A percentile compares a stretch with the other conserved stretches of the same genome.
phyloP scores from a whole-genome alignment of 2,888 invertebrate species.

The Leptinotarsa peninsularis region DNA sequence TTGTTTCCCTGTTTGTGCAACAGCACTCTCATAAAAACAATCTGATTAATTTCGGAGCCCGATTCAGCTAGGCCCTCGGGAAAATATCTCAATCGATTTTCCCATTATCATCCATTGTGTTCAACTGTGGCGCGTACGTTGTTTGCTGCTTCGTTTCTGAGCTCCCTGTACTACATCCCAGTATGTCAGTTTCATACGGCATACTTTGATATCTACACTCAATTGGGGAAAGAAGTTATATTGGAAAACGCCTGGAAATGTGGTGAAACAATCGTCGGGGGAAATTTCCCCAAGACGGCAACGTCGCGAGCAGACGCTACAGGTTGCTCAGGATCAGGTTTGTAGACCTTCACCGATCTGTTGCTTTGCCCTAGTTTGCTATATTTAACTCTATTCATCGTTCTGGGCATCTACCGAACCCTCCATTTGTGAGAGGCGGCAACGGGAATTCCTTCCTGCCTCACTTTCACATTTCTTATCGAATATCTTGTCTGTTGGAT shows the following conservation, averaged over 20 bases:
- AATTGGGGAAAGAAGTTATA: not conserved
- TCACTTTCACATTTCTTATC: not conserved
- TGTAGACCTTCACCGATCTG: slow-evolving; percentile 14
- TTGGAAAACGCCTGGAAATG: not conserved
- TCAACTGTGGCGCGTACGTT: not conserved
- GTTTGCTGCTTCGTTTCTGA: not conserved
- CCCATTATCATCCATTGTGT: not conserved
- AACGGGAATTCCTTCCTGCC: not conserved
- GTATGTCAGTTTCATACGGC: not conserved
- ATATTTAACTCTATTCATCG: slow-evolving; percentile 6
- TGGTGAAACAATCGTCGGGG: not conserved
- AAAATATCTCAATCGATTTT: slow-evolving; percentile 3
- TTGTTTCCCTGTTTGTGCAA: too few relatives aligned
- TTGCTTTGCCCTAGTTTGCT: slow-evolving; percentile 17
- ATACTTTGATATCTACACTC: not conserved
- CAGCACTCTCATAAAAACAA: too few relatives aligned
- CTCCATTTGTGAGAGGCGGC: slow-evolving; percentile 4
- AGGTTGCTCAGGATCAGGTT: slow-evolving; percentile 3
- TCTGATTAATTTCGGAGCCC: not conserved
- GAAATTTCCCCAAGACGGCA: not conserved
- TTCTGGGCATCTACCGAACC: not conserved
- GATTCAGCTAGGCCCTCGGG: not conserved
- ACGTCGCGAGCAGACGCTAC: slow-evolving; percentile 7
- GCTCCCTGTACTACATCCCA: not conserved
- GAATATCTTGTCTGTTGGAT: too few relatives aligned